Base-by-base conservation (phyloP, 2,797 vertebrate species). In the Rhinoraja longicauda region DNA sequence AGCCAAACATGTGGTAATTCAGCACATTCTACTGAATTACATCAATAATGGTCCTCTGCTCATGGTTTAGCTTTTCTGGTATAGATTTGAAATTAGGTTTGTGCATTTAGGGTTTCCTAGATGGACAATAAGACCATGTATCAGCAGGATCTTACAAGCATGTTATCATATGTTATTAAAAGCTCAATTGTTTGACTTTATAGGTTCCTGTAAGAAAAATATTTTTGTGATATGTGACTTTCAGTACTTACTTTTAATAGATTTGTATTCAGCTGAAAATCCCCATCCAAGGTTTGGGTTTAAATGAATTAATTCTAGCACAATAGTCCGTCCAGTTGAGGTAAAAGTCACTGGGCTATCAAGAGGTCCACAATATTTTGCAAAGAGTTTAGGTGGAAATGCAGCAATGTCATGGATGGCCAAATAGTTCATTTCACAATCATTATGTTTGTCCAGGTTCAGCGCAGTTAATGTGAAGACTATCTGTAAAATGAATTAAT, bases 221-320 rank as follows among this genome's bases (percentile, higher is more conserved):
- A 86, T 86, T 32, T 86, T 1, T 86, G 57, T 1, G 62, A 29
- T 32, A 29, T 19, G 15, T 86, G 82, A 17, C 86, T 62, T 62
- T 86, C 29, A 32, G 10, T 88, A 88, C 84, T 88, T 67, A 88
- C 84, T 88, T 6, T 19, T 17, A 67, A 88, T 64, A 64, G 84
- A 64, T 64, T 17, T 64, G 59, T 88, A 88, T 21, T 64, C 59
- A 64, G 29, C 84, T 64, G 59, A 36, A 88, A 88, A 67, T 88
- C 84, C 84, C 84, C 59, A 88, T 88, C 84, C 59, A 67, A 32
- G 59, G 15, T 2, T 64, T 19, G 59, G 3, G 17, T 3, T 0
- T 64, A n/a, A 8, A 64, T 88, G 84, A 64, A 84, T 17, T n/a
- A 88, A 88, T 32, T 88, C 84, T 32, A 88, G 15, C 17, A 88